Evolutionary conservation across 1,140 invertebrate species (phyloP).

Genomic region (Hylaeus volcanicus): DNA sequence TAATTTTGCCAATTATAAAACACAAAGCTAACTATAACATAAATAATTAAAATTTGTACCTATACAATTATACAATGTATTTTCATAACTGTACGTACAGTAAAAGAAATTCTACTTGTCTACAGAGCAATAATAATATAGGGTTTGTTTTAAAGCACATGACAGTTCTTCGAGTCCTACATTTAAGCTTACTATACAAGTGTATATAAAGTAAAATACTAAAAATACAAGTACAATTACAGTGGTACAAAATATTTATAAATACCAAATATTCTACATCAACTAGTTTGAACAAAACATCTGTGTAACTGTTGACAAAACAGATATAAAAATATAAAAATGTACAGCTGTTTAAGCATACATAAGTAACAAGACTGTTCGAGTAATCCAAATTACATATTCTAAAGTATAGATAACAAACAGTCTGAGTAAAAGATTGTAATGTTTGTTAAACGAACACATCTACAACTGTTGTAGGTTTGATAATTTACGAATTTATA

Average conservation of each 20-base stretch:
- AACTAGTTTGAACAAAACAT: slow-evolving; percentile 18
- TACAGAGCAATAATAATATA: slow-evolving; percentile 6
- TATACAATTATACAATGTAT: slow-evolving; percentile 18
- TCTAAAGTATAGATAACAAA: not conserved
- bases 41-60: slow-evolving; percentile 34
- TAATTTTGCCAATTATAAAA: slow-evolving; percentile 23
- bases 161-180: not conserved
- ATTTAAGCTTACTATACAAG: slow-evolving; percentile 26
- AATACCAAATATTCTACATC: slow-evolving; percentile 20
- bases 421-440: not conserved
- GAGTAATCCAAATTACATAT: slow-evolving; percentile 25
- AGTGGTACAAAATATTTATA: slow-evolving; percentile 24
- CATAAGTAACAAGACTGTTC: slow-evolving; percentile 21
- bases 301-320: slow-evolving; percentile 15
- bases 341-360: slow-evolving; percentile 14
- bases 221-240: slow-evolving; percentile 18
- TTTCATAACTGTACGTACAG: slow-evolving; percentile 13
- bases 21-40: slow-evolving; percentile 16
- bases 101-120: not conserved
- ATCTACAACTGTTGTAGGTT: slow-evolving; percentile 7
- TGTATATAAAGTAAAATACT: slow-evolving; percentile 19
- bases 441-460: not conserved
- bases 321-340: slow-evolving; percentile 50
- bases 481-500: slow-evolving; percentile 25
- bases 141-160: not conserved